Base-by-base conservation (phyloP, 2,888 invertebrate genomes). In the Drosophila aldrichi region DNA sequence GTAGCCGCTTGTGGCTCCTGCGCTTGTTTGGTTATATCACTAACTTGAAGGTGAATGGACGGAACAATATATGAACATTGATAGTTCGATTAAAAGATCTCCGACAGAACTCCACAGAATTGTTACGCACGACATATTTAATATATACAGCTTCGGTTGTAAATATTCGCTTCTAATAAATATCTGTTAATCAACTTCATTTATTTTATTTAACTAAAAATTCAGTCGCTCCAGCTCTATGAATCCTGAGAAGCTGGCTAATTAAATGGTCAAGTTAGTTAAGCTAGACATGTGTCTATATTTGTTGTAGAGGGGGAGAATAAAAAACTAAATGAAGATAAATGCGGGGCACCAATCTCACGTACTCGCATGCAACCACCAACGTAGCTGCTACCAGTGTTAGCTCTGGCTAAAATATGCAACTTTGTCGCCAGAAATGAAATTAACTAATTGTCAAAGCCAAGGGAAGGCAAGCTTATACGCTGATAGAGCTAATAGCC, bases 371-470 rank as follows among this genome's bases (percentile, higher is more conserved):
- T 51, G 46, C 54, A 62, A 44, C 57, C 54, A 32, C 20, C 55
- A 32, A 41, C 25, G 12, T 25, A 22, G 36, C n/a, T 57, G 57
- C n/a, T 36, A 18, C 1, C 22, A 12, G 12, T 8, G 43, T 10
- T 8, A n/a, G 12, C n/a, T 8, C 36, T 12, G 58, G 51, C 36
- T 32, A 46, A 59, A 76, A 34, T 51, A 32, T 64, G 77, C 79
- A 79, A 81, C 69, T 83, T 79, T 73, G 46, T 36, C 58, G 74
- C 56, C 62, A 69, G 51, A 77, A 80, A 82, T 82, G 64, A 82
- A 87, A 82, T 90, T 91, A 81, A 86, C 86, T 86, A 89, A 91
- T 90, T 90, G 81, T 83, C 71, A 48, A 67, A 75, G 67, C 64
- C 62, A 32, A 18, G 32, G 18, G 25, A 22, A 20, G 63, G 66